Conservation (phyloP, 2,888 invertebrate species). For the Trichopoda pennipes region DNA sequence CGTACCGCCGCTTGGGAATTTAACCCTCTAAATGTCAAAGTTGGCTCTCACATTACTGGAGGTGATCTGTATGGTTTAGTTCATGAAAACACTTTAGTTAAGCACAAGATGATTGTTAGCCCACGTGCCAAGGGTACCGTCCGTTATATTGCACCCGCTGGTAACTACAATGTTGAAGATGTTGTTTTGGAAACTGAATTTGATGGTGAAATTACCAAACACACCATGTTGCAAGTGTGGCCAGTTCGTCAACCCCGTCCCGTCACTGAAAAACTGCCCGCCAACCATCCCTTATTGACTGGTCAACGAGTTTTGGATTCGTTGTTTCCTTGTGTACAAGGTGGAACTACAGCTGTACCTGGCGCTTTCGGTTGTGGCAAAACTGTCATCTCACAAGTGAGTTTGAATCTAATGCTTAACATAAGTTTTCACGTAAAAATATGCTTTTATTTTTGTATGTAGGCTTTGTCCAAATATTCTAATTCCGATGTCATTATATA, state of each 20-base stretch:
- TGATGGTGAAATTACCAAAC: slow-evolving; percentile 95
- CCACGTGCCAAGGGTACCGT: slow-evolving; percentile 98
- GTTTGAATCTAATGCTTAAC: not conserved
- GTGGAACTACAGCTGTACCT: slow-evolving; percentile 99
- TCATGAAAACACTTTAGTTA: slow-evolving; percentile 98
- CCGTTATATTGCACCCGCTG: slow-evolving; percentile 95
- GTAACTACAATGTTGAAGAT: slow-evolving; percentile 96
- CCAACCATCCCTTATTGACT: slow-evolving; percentile 98
- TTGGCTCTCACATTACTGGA: slow-evolving; percentile 98
- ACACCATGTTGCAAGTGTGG: slow-evolving; percentile 99
- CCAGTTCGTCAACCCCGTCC: slow-evolving; percentile 99
- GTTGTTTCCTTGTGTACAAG: slow-evolving; percentile 99
- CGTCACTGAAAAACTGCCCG: slow-evolving; percentile 97
- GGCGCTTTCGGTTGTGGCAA: slow-evolving; percentile 99
- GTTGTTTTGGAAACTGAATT: slow-evolving; percentile 99
- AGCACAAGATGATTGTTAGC: slow-evolving; percentile 97
- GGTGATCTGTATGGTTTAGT: slow-evolving; percentile 98
- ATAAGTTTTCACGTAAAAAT: not conserved
- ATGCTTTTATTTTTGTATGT: not conserved
- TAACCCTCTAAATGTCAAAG: slow-evolving; percentile 90
- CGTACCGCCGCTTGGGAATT: slow-evolving; percentile 95
- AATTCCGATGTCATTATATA: slow-evolving; percentile 99
- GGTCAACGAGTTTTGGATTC: slow-evolving; percentile 99
- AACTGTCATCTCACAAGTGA: slow-evolving; percentile 94
- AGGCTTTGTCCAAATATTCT: slow-evolving; percentile 99